Evolutionary conservation across 2,797 vertebrate species (phyloP).

Genomic region (Smutsia gigantea): DNA sequence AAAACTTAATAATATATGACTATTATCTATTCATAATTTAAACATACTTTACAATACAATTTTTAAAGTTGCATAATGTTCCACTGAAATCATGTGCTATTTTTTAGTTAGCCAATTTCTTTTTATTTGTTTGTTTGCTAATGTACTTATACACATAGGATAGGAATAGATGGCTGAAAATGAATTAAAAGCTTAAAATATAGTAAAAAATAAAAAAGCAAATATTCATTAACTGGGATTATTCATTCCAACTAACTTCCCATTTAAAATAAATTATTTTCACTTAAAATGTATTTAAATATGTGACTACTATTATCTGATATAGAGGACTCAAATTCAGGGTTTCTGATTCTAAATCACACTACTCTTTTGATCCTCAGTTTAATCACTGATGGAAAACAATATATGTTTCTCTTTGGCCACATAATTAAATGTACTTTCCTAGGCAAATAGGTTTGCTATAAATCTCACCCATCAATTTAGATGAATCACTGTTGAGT

Average conservation of each 20-base stretch:
- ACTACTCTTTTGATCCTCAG: not conserved
- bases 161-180: not conserved
- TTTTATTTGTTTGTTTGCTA: not conserved
- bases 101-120: not conserved
- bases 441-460: not conserved
- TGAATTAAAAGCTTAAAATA: not conserved
- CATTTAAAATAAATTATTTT: conserved; percentile 35
- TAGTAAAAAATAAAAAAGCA: not conserved
- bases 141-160: not conserved
- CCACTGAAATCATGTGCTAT: not conserved
- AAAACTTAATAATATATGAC: not conserved
- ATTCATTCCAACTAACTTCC: conserved; percentile 2
- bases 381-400: conserved; percentile 13
- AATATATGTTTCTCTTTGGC: not conserved
- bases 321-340: not conserved
- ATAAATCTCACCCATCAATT: not conserved
- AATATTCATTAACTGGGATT: not conserved
- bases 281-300: not conserved
- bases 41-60: not conserved
- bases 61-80: not conserved
- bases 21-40: not conserved
- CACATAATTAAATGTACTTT: not conserved
- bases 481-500: not conserved
- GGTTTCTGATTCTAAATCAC: not conserved
- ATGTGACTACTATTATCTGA: not conserved